A percentile compares a stretch with the other conserved stretches of the same genome.
Evolutionary conservation across 2,888 invertebrate genomes (phyloP).

Genomic region (Orthosia incerta): DNA sequence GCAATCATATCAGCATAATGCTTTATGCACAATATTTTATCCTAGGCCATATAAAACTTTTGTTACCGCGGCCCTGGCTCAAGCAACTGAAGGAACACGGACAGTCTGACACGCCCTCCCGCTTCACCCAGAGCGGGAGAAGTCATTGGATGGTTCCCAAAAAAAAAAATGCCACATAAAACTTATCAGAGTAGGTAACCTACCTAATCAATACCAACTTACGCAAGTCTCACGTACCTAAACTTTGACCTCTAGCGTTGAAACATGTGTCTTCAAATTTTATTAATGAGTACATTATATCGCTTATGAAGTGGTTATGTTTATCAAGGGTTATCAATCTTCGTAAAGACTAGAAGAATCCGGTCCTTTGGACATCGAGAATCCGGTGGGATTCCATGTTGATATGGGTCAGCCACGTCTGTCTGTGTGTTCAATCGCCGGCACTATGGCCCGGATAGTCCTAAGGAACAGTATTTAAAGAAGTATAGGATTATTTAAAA

Average conservation of each 20-base stretch:
- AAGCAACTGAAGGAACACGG: too few relatives aligned
- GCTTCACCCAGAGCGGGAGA: too few relatives aligned
- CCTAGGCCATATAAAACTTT: neutral
- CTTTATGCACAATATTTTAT: slow-evolving; percentile 7
- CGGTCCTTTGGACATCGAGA: slow-evolving; percentile 1
- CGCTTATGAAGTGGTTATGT: neutral
- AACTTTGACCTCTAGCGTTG: neutral
- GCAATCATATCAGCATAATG: slow-evolving; percentile 1
- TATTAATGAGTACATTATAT: neutral
- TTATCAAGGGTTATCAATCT: slow-evolving; percentile 38
- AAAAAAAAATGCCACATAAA: too few relatives aligned
- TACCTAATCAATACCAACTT: neutral
- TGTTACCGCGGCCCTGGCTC: too few relatives aligned
- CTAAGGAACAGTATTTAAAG: neutral
- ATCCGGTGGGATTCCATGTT: neutral
- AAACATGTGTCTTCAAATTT: slow-evolving; percentile 3
- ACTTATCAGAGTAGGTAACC: neutral
- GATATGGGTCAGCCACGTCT: neutral
- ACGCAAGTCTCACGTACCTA: neutral
- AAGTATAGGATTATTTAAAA: neutral
- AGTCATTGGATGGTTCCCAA: too few relatives aligned
- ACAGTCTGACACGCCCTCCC: too few relatives aligned
- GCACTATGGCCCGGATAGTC: neutral
- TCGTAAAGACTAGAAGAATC: slow-evolving; percentile 38
- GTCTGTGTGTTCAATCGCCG: neutral